Evolutionary conservation across 2,888 invertebrate species (phyloP), one percentile per base, ranked within the genome.

Genomic region (Rhimphoctona megacephalus): DNA sequence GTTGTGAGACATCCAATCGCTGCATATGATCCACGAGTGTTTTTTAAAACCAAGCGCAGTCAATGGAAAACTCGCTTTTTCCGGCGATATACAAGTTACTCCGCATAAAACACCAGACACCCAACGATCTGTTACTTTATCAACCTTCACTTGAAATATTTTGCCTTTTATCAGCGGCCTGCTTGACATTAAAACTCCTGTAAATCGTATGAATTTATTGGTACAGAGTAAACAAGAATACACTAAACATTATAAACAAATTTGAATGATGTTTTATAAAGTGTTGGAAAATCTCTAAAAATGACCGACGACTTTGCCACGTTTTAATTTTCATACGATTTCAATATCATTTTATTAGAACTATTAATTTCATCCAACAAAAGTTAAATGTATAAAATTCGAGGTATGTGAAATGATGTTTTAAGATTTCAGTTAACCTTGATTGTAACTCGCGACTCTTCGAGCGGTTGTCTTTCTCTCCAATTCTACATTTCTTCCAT

Each of bases 391-490:
- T 11, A 14, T 14, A 5, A 57, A 22, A 57, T 57, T 57, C n/a
- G 57, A 57, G 57, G 9, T 2, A 25, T 14, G 25, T 14, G 14
- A 25, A 54, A 57, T 57, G 22, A 25, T 30, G 25, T 30, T 70
- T 49, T 0, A 49, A 30, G 39, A n/a, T 54, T 11, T 17, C 9
- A 22, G n/a, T 33, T 98, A 94, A 8, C 97, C 98, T 91, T 98
- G 97, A 94, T 98, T 97, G 92, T 98, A 98, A 39, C 98, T 97
- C 52, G 97, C 96, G 1, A 96, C 96, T 77, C 99, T 95, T 90
- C 96, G 95, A 0, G 98, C 98, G 30, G 95, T 94, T 67, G 95
- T 95, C 88, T 96, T 96, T 74, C 96, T 96, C 90, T 96, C 96
- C 4, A 98, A 95, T 88, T 96, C 96, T 57, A 98, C 96, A 94